Base-by-base conservation (phyloP, 2,888 invertebrate genomes). In the Platycheirus albimanus region DNA sequence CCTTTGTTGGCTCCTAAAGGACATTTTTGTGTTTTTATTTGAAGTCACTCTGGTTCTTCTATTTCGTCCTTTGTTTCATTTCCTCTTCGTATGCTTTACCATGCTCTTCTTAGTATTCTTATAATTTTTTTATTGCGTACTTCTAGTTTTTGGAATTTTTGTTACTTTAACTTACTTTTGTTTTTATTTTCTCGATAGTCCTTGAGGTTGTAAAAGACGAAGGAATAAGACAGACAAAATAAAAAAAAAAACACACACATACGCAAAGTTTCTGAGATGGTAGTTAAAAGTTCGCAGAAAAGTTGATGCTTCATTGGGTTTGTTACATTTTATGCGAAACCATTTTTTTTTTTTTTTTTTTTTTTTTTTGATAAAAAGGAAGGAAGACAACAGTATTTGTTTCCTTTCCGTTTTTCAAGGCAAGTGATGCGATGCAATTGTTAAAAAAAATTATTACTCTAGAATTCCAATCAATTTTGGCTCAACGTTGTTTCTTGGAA, bases 1-100 rank as follows among this genome's bases (percentile, higher is more conserved):
- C 58, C 33, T 51, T 33, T 70, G 80, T 70, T 80, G 41, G 54
- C 69, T 75, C 56, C 24, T 28, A 56, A 80, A 75, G 69, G 56
- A 70, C 41, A 66, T 75, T 70, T 67, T 66, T 70, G 66, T 58
- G 24, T 70, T 58, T 70, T 58, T 54, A 41, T 64, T 61, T 58
- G 11, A 56, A 71, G 43, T 72, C 66, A 33, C 41, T 28, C n/a
- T 2, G 1, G 1, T 1, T 10, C 13, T 17, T 13, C 30, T 8
- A 8, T 4, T 33, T 8, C 30, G 24, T 4, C 24, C 19, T 36
- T 20, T 17, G 3, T 54, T 11, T 51, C 15, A 1, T 20, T 20
- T 56, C 6, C n/a, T 36, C 1, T 19, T 38, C 6, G 15, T 33
- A 0, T 15, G 1, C 17, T 19, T 45, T 45, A 17, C 4, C 2